Evolutionary conservation across 2,113 vertebrate genomes (phyloP), one percentile per base, ranked within the genome.

Genomic region (Fregetta grallaria): DNA sequence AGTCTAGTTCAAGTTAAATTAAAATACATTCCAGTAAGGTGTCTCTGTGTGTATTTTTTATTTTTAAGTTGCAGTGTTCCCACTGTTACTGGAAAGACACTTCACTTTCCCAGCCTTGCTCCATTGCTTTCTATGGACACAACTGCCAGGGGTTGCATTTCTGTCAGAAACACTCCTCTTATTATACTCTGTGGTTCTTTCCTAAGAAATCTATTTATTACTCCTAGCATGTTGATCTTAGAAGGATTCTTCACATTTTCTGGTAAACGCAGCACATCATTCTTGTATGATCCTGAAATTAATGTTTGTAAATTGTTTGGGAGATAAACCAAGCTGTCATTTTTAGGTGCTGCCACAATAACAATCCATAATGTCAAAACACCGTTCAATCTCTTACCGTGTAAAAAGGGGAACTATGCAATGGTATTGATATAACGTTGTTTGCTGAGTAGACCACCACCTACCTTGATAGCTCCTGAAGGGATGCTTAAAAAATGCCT

Each of bases 21-120:
- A 76, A 93, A 94, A 42, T 77, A 61, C 65, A 73, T 83, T 92
- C 76, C 34, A 36, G 10, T 29, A 70, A 96, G 77, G 95, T 96
- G 75, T 75, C 78, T 79, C 49, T 73, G 25, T n/a, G 32, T 63
- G 40, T 32, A 65, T 88, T 44, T 81, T 84, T 90, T 82, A 53
- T 81, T 93, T 86, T 95, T 75, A 95, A 95, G 90, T 97, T 92
- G 71, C 36, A 65, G 67, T 92, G 74, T 82, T 88, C 78, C 88
- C 88, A 72, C 85, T 81, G 65, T 97, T 97, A 88, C 88, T 96
- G 96, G 80, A 97, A 97, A 97, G 55, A 80, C 73, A 75, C 45
- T 96, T 95, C 3, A 49, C n/a, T 91, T 77, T 95, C 86, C 65
- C 76, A 86, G 67, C 52, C 91, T 95, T 32, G 5, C 17, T 92